A percentile compares a stretch with the other conserved stretches of the same genome.
These are phyloP conservation scores for Hecatera dysodea DNA, from an alignment of 2,888 invertebrate species.

Conservation along the genomic window DNA sequence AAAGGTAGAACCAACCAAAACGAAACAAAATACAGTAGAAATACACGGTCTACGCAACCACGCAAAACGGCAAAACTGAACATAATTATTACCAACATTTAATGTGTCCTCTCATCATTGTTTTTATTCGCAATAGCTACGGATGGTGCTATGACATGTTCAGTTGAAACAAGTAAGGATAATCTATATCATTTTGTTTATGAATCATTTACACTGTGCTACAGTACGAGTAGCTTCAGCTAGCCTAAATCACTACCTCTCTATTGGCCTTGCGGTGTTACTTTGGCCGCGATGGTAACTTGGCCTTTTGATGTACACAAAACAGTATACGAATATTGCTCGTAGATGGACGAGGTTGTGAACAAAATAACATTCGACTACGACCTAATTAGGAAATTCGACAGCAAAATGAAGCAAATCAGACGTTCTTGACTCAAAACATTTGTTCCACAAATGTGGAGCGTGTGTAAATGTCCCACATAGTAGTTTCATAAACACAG, in stretches of 20 bases:
- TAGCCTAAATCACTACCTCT: conserved; percentile 71
- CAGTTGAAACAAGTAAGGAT: conserved; percentile 61
- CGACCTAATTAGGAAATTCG: conserved; percentile 45
- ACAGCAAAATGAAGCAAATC: conserved; percentile 32
- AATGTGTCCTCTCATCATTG: background rate
- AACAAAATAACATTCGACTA: conserved; percentile 43
- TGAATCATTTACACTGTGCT: conserved; percentile 63
- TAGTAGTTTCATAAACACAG: conserved; percentile 32
- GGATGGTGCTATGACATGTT: conserved; percentile 2
- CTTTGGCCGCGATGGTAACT: conserved; percentile 70
- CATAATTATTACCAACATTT: conserved; percentile 6
- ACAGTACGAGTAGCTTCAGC: conserved; percentile 66
- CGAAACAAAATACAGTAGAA: conserved; percentile 53
- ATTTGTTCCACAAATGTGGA: conserved; percentile 16
- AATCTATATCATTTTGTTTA: conserved; percentile 70
- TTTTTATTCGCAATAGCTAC: background rate
- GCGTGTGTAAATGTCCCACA: conserved; percentile 29
- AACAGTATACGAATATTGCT: conserved; percentile 61
- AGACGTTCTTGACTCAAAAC: conserved; percentile 9
- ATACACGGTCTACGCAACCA: conserved; percentile 36
- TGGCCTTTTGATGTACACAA: conserved; percentile 73
- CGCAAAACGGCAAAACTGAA: conserved; percentile 17
- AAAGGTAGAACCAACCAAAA: conserved; percentile 66
- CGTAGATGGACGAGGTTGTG: conserved; percentile 55
- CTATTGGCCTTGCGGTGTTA: conserved; percentile 78